These are phyloP conservation scores for Suncus etruscus DNA, from an alignment of 2,113 vertebrate species.

Conservation along the genomic window DNA sequence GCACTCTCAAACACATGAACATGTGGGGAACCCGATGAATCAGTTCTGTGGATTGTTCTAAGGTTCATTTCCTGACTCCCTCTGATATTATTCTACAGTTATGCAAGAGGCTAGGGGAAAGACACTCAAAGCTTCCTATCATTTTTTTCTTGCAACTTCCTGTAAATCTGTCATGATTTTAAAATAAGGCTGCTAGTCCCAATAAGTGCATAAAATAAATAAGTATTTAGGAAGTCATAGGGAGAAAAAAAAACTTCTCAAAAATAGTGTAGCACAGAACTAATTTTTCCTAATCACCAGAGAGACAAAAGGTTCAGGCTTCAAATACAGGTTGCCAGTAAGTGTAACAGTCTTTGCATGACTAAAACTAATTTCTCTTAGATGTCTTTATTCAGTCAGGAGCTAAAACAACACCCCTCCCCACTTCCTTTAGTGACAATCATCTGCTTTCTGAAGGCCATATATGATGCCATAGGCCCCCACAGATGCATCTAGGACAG, in stretches of 20 bases:
- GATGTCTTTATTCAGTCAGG: background rate
- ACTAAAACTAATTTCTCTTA: background rate
- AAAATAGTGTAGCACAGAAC: background rate
- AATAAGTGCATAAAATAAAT: background rate
- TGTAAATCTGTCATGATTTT: constrained; percentile 24
- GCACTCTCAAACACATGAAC: background rate
- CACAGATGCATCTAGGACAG: background rate
- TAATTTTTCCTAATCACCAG: background rate
- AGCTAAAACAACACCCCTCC: background rate
- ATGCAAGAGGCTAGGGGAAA: background rate
- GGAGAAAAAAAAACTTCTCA: background rate
- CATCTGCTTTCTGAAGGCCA: background rate
- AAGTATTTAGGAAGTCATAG: background rate
- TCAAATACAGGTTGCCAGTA: background rate
- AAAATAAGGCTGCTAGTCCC: background rate
- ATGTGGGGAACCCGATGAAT: background rate
- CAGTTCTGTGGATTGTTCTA: background rate
- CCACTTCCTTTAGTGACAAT: background rate
- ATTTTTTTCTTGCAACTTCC: background rate
- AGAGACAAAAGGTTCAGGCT: background rate
- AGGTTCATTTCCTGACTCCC: background rate
- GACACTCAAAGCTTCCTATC: no score
- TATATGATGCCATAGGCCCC: background rate
- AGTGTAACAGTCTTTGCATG: background rate
- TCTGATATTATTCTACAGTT: accelerated